Evolutionary conservation across 1,140 invertebrate genomes (phyloP).

Genomic region (Drosophila kanapiae): DNA sequence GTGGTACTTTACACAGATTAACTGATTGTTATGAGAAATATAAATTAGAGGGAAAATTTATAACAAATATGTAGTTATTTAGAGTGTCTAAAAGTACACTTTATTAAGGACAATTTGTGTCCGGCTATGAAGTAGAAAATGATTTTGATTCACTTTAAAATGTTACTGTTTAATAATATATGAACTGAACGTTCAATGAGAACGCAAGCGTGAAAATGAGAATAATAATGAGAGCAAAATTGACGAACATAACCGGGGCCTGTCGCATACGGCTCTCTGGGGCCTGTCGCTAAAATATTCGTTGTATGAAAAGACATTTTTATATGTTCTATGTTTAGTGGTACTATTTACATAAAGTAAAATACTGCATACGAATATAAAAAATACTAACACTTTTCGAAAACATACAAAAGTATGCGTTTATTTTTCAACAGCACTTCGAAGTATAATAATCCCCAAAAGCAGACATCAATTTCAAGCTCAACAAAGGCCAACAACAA

Average conservation of each 20-base stretch:
- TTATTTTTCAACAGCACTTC: background rate
- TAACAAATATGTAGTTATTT: background rate
- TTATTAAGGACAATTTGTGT: background rate
- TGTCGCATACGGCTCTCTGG: no score
- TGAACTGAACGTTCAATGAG: no score
- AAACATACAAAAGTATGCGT: slow-evolving; percentile 35
- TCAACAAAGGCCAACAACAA: background rate
- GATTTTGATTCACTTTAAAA: no score
- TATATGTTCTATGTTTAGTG: no score
- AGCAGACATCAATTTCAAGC: background rate
- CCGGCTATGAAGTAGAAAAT: no score
- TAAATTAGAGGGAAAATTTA: background rate
- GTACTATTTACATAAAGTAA: background rate
- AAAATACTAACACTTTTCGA: background rate
- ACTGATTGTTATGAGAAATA: background rate
- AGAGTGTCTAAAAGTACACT: background rate
- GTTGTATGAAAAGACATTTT: no score
- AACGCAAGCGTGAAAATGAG: no score
- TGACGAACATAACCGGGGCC: no score
- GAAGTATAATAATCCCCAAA: background rate
- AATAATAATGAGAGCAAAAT: no score
- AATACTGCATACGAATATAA: background rate
- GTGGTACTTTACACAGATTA: background rate
- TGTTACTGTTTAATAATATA: no score
- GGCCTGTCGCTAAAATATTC: no score